Evolutionary conservation across 1,140 invertebrate species (phyloP).

Genomic region (Orchestia grillus): DNA sequence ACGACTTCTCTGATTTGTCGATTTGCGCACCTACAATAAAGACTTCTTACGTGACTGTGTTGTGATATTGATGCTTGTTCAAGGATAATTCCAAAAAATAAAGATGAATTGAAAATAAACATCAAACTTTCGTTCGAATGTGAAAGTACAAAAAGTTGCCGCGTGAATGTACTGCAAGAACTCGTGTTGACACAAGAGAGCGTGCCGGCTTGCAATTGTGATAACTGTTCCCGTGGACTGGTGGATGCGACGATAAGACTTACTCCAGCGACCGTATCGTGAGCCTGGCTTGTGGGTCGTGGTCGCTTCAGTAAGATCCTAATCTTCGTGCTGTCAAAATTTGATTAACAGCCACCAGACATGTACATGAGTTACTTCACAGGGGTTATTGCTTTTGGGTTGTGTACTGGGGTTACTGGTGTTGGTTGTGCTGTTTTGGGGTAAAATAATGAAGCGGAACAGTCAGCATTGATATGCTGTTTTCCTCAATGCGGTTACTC

Average conservation of each 20-base stretch:
- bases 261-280: background rate
- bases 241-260: conserved; percentile 29
- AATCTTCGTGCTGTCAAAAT: conserved; percentile 13
- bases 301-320: background rate
- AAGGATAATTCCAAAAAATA: background rate
- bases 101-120: background rate
- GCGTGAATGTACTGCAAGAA: background rate
- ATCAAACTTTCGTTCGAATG: background rate
- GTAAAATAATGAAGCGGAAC: background rate
- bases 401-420: background rate
- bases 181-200: background rate
- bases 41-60: background rate
- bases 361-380: background rate
- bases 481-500: no score
- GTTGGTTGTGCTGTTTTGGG: background rate
- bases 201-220: conserved; percentile 36
- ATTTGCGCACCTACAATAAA: background rate
- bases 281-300: background rate
- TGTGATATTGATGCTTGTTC: background rate
- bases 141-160: background rate
- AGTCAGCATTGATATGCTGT: background rate
- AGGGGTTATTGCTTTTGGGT: background rate
- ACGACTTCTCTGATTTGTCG: background rate
- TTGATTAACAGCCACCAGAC: conserved; percentile 7
- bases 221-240: conserved; percentile 37